phyloP scores from a whole-genome alignment of 2,888 invertebrate genomes.

The Dorcus hopei region DNA sequence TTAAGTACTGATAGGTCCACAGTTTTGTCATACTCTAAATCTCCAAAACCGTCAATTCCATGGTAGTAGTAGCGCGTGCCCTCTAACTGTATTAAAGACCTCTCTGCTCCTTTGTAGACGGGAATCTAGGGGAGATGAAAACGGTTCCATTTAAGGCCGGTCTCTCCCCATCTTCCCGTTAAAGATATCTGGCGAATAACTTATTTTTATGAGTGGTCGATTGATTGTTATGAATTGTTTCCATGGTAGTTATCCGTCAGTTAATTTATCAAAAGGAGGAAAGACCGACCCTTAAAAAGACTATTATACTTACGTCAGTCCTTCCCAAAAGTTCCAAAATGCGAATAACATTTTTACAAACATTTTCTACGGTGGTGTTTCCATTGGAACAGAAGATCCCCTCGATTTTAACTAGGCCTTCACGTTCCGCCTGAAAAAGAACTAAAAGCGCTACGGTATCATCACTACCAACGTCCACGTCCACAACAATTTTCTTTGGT shows the following conservation, averaged over 20 bases:
- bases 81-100: constrained; percentile 48
- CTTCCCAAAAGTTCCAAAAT: constrained; percentile 58
- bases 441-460: constrained; percentile 61
- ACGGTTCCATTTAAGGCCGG: too few relatives aligned
- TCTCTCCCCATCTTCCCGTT: too few relatives aligned
- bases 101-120: constrained; percentile 62
- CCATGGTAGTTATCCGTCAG: too few relatives aligned
- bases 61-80: constrained; percentile 50
- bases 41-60: constrained; percentile 73
- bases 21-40: constrained; percentile 43
- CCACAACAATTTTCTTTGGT: constrained; percentile 48
- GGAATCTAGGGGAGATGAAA: constrained; percentile 60
- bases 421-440: constrained; percentile 52
- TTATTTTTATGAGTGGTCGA: too few relatives aligned
- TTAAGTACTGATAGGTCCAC: constrained; percentile 32
- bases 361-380: constrained; percentile 66
- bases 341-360: constrained; percentile 64
- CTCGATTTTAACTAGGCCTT: constrained; percentile 52
- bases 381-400: constrained; percentile 73
- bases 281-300: too few relatives aligned
- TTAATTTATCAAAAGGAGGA: too few relatives aligned
- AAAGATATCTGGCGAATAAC: too few relatives aligned
- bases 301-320: constrained; percentile 62
- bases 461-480: constrained; percentile 61
- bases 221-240: too few relatives aligned